These are phyloP conservation scores for Falco biarmicus DNA, from an alignment of 2,797 vertebrate genomes.

Conservation along the genomic window DNA sequence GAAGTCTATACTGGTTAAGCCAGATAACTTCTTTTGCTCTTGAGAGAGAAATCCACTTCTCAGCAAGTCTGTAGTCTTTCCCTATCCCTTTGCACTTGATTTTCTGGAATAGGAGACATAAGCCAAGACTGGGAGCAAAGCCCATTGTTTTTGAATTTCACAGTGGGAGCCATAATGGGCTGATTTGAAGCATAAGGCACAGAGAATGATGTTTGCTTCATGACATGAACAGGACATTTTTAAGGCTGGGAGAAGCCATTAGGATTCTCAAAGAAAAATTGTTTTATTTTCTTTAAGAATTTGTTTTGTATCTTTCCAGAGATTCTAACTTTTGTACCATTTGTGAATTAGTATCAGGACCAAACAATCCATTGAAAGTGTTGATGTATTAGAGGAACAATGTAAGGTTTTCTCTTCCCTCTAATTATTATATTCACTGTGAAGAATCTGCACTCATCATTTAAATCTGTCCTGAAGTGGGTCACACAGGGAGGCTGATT, in stretches of 20 bases:
- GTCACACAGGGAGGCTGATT: slow-evolving; percentile 26
- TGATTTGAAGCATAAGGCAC: not conserved
- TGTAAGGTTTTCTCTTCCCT: slow-evolving; percentile 12
- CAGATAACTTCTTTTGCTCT: not conserved
- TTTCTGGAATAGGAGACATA: not conserved
- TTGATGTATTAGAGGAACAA: not conserved
- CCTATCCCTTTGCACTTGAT: not conserved
- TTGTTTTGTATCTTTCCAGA: not conserved
- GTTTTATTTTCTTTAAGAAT: not conserved
- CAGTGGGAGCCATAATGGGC: not conserved
- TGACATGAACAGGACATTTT: not conserved
- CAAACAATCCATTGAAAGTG: not conserved
- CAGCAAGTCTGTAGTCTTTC: not conserved
- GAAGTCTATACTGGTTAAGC: not conserved
- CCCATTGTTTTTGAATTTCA: not conserved
- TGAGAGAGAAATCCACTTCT: not conserved
- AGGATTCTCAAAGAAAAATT: not conserved
- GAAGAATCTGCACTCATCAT: not conserved
- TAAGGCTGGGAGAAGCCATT: not conserved
- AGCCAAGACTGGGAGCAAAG: not conserved
- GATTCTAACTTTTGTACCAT: not conserved
- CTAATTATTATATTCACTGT: not conserved
- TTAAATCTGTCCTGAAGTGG: slow-evolving; percentile 55
- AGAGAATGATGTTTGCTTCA: not conserved
- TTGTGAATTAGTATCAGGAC: not conserved